Evolutionary conservation across 2,113 vertebrate species (phyloP), one percentile per base, ranked within the genome.

Genomic region (Vicugna pacos): DNA sequence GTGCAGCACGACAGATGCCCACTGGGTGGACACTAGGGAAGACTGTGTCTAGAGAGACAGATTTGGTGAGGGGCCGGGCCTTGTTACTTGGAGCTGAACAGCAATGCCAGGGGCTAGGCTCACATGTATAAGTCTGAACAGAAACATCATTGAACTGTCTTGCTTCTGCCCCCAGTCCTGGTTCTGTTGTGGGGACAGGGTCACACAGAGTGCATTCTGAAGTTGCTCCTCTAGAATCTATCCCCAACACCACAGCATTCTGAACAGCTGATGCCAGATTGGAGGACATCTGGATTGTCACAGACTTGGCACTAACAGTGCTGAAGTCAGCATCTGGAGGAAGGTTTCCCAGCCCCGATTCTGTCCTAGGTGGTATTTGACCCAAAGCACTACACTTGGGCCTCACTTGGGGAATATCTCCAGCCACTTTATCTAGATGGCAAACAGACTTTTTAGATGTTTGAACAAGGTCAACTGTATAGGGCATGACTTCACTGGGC

Each of bases 281-380:
- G 73, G 97, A 98, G 93, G 98, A 85, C 97, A 98, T 97, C 91
- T 98, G 98, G 91, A 97, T 79, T 32, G 97, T 98, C 73, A 98
- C 95, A 24, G 97, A 98, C 95, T 96, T 97, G 80, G 95, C 76
- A 56, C 32, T 52, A 42, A 52, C 77, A 35, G 85, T 3, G 5
- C n/a, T 69, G 26, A 69, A 56, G 83, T 98, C 90, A 75, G 85
- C 1, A 0, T 67, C 65, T 46, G 56, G 82, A 72, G 84, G 28
- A 52, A 24, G 0, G 1, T 58, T 48, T 94, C 72, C 75, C 38
- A 42, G 17, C 20, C 75, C 81, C 24, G 72, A 15, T 70, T 93
- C 93, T 46, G 72, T 26, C 52, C n/a, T 26, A 19, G 2, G 14
- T 80, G 91, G 35, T 6, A 75, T 42, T 32, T 91, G 60, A 30